Base-by-base conservation (phyloP, 2,113 vertebrate genomes). In the Pithys albifrons region DNA sequence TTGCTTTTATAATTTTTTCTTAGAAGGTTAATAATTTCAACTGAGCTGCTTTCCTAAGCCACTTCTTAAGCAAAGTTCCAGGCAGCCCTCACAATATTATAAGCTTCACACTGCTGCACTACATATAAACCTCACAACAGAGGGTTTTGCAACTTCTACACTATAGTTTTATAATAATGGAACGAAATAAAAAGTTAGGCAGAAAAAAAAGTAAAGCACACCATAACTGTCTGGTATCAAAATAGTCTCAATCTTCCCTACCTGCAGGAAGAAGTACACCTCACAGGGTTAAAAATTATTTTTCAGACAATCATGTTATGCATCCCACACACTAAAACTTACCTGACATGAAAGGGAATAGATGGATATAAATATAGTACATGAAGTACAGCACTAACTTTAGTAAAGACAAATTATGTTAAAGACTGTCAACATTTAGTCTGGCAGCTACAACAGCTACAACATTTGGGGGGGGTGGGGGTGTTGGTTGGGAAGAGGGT, bases 371-470 rank as follows among this genome's bases (percentile, higher is more conserved):
- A 94, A 96, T 93, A 93, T 84, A 96, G 79, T 9, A 67, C 82
- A 66, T 67, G 67, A 93, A 96, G 92, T 67, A 66, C 75, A 86
- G 85, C 65, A 96, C 93, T 96, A 94, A 96, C 95, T 96, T 96
- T 62, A 93, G 83, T 39, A 49, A 78, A 96, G 95, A 96, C 91
- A 93, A 94, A 94, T 88, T 67, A 93, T 2, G 3, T 52, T 86
- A 49, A 88, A 95, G 85, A 84, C 79, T 81, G 64, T 61, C 92
- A 95, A 59, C 88, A 88, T 78, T 93, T 82, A 92, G 91, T 91
- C 96, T 96, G 83, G 90, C 93, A 93, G 75, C 59, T 85, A 19
- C 24, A 31, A 31, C 20, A 80, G 82, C 85, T 96, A 45, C 82
- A 88, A 37, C 45, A 49, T 77, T 85, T 61, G 7, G 10, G 73